Base-by-base conservation (phyloP, 64 coral and sea anemone genomes). In the Montipora sp. region DNA sequence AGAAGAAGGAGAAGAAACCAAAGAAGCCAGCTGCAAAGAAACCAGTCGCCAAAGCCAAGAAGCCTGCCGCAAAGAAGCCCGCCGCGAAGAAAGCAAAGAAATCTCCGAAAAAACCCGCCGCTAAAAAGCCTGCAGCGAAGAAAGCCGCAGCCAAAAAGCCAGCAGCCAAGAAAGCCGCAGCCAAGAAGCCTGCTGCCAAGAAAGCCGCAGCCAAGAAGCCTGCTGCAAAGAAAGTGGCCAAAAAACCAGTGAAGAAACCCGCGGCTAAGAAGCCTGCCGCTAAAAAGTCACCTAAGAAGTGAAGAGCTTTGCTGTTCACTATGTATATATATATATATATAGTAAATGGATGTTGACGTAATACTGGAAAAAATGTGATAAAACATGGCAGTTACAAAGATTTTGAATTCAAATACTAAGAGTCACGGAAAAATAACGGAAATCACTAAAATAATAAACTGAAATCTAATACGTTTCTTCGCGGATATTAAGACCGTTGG, bases 131-230 rank as follows among this genome's bases (percentile, higher is more conserved):
- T 23, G 69, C 73, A 3, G 27, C 69, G 2, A 73, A 73, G 69
- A 73, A 73, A 73, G n/a, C 69, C 21, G 69, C 69, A 22, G 69
- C 69, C n/a, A 73, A 73, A 73, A 73, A 73, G 21, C 69, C 69
- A 73, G 69, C 69, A 24, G 69, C 69, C n/a, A 73, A 73, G 69
- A 73, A 73, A 21, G n/a, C 69, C 21, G 69, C 69, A 73, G 69
- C 27, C 8, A 75, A 75, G 45, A 75, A 75, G 12, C 73, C 73
- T 45, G 73, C 73, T 27, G 27, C 69, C 7, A 73, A 73, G 21
- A 73, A 73, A 21, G n/a, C 69, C 1, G 69, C 69, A 7, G 19
- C 69, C 69, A 73, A 73, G 69, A 73, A 73, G 24, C n/a, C n/a
- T 15, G 69, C 73, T 10, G 27, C 73, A 4, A 75, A 75, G 73